Percentiles rank a stretch among this genome's conserved stretches.
Conservation (phyloP, 2,888 invertebrate genomes). For the Neoitamus cyanurus region DNA sequence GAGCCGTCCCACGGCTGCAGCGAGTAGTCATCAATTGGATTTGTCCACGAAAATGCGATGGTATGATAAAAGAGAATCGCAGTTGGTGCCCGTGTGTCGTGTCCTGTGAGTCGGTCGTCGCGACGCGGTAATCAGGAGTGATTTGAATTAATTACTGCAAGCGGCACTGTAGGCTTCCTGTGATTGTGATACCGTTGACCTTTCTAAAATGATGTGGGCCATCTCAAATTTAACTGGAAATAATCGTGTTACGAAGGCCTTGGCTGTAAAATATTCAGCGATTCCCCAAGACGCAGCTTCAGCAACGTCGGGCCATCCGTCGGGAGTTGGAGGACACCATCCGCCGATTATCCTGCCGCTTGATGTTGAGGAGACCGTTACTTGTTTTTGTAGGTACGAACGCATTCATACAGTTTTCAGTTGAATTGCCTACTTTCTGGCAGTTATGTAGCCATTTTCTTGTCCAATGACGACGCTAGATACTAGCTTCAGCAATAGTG, state of each 20-base stretch:
- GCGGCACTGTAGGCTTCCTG: neutral
- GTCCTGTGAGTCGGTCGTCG: conserved; percentile 1
- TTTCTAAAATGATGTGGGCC: conserved; percentile 63
- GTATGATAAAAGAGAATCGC: neutral
- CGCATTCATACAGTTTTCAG: neutral
- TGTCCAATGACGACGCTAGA: neutral
- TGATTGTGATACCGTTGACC: neutral
- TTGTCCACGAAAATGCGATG: conserved; percentile 19
- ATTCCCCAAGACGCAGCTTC: conserved; percentile 59
- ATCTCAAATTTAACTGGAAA: conserved; percentile 64
- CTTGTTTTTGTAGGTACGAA: conserved; percentile 82
- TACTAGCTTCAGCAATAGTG: neutral
- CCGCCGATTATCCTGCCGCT: conserved; percentile 69
- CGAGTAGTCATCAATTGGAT: conserved; percentile 44
- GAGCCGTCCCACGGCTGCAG: neutral
- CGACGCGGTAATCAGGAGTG: neutral
- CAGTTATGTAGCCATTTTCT: neutral
- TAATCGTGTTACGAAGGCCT: conserved; percentile 65
- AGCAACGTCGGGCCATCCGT: conserved; percentile 51
- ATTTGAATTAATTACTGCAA: neutral
- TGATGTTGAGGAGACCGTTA: conserved; percentile 78
- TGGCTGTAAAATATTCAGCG: conserved; percentile 64
- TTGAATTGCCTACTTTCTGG: neutral
- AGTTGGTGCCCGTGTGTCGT: neutral
- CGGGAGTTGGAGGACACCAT: conserved; percentile 20